Evolutionary conservation across 2,888 invertebrate genomes (phyloP).

Genomic region (Matsumyia berberina): DNA sequence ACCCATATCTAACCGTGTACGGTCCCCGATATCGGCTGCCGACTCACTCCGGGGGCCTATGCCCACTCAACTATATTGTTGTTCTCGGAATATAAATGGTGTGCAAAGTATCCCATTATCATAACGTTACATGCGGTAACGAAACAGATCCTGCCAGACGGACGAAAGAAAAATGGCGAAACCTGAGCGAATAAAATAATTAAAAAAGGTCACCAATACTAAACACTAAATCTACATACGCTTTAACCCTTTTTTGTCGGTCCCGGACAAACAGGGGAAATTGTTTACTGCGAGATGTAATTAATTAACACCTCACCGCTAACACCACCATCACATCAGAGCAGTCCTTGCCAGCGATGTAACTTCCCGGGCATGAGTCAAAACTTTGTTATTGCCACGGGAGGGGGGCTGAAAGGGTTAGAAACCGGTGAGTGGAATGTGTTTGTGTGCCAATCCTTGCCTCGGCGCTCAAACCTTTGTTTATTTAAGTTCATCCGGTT

Average conservation of each 20-base stretch:
- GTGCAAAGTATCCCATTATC: conserved; percentile 74
- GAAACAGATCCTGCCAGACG: conserved; percentile 26
- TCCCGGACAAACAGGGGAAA: conserved; percentile 26
- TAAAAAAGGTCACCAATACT: conserved; percentile 65
- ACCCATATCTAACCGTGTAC: conserved; percentile 5
- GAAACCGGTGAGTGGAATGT: conserved; percentile 4
- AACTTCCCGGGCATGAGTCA: conserved; percentile 39
- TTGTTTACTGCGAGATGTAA: conserved; percentile 71
- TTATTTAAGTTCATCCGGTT: conserved; percentile 59
- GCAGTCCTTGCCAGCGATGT: conserved; percentile 2
- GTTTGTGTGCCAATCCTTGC: conserved; percentile 45
- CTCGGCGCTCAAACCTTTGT: conserved; percentile 31
- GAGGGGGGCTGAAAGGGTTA: conserved; percentile 41
- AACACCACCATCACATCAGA: conserved; percentile 42
- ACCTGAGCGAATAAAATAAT: conserved; percentile 59
- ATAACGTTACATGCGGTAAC: conserved; percentile 71
- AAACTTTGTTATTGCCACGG: conserved; percentile 65
- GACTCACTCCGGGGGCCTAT: conserved; percentile 21
- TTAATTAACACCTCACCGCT: conserved; percentile 74
- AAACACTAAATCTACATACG: conserved; percentile 70
- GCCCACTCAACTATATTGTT: conserved; percentile 55
- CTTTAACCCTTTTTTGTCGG: conserved; percentile 15
- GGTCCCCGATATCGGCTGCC: conserved; percentile 44
- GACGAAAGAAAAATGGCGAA: conserved; percentile 11
- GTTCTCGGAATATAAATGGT: conserved; percentile 69